These are phyloP conservation scores for Drosophila simulans DNA, from an alignment of 1,140 invertebrate genomes.

Conservation along the genomic window DNA sequence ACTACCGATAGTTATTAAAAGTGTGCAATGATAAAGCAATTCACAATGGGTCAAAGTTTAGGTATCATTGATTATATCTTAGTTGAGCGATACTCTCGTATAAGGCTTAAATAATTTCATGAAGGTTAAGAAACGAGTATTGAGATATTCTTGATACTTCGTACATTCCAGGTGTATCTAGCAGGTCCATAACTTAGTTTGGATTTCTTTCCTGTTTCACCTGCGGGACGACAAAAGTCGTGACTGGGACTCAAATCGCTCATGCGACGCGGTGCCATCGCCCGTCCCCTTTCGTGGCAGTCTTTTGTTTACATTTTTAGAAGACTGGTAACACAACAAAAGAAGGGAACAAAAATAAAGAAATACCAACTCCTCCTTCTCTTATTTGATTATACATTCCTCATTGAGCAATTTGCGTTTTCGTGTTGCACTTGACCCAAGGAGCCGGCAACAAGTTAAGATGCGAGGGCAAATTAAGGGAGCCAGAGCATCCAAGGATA, in stretches of 20 bases:
- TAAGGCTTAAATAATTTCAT: neutral
- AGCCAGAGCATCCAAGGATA: constrained; percentile 54
- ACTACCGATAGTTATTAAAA: constrained; percentile 10
- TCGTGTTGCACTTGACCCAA: constrained; percentile 68
- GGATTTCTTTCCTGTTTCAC: constrained; percentile 13
- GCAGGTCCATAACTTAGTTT: neutral
- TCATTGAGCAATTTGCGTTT: constrained; percentile 57
- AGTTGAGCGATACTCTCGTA: neutral
- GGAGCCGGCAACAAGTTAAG: constrained; percentile 70
- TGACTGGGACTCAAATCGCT: constrained; percentile 38
- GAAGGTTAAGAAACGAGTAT: too few species aligned
- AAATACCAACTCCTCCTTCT: constrained; percentile 16
- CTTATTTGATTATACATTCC: constrained; percentile 62
- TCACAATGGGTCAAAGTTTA: neutral
- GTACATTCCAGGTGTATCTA: neutral
- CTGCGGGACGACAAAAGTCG: constrained; percentile 31
- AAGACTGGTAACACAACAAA: constrained; percentile 24
- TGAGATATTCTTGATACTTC: neutral
- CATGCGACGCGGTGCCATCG: constrained; percentile 20
- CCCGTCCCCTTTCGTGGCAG: neutral
- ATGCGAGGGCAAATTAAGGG: constrained; percentile 56
- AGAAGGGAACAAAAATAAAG: constrained; percentile 6
- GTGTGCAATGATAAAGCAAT: constrained; percentile 10
- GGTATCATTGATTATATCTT: neutral
- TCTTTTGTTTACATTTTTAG: constrained; percentile 45